A percentile compares a stretch with the other conserved stretches of the same genome.
Evolutionary conservation across 2,797 vertebrate species (phyloP).

Genomic region (Aphelocoma californica): DNA sequence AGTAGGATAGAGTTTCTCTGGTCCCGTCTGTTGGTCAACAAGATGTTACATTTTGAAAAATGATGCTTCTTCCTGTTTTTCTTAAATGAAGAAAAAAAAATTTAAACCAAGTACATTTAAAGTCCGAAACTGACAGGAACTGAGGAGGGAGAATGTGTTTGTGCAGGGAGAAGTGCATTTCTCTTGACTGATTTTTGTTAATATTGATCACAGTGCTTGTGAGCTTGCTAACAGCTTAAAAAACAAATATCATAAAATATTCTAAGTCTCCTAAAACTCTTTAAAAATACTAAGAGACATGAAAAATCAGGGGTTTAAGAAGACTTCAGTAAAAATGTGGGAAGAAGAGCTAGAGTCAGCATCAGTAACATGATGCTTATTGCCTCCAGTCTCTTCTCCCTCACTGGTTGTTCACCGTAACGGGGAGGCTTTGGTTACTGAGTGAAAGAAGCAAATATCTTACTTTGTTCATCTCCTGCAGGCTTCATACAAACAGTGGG

Average conservation of each 20-base stretch:
- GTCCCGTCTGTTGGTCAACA: neutral
- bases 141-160: neutral
- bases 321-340: neutral
- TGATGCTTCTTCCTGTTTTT: neutral
- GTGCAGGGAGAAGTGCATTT: neutral
- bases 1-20: neutral
- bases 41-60: neutral
- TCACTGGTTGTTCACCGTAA: neutral
- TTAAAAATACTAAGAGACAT: neutral
- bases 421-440: neutral
- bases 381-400: neutral
- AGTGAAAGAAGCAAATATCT: neutral
- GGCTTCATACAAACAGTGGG: neutral
- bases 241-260: neutral
- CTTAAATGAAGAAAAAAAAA: neutral
- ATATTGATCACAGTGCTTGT: neutral
- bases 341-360: neutral
- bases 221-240: neutral
- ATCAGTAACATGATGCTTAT: neutral
- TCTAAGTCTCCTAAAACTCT: neutral
- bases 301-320: neutral
- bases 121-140: neutral
- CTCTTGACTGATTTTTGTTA: neutral
- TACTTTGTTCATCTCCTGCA: neutral
- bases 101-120: neutral